Evolutionary conservation across 2,888 invertebrate species (phyloP).

Genomic region (Sesia apiformis): DNA sequence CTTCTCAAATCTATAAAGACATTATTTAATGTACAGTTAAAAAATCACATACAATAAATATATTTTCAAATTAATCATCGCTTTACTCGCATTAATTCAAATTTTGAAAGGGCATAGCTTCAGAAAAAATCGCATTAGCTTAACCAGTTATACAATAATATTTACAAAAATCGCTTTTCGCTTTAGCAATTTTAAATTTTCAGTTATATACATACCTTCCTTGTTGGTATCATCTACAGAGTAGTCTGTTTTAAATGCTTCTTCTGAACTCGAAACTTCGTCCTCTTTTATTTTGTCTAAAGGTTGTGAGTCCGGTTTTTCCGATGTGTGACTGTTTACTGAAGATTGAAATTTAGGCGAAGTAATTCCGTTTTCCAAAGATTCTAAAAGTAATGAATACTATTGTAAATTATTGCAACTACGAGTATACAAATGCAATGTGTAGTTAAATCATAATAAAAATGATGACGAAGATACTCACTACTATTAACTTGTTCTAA

Average conservation of each 20-base stretch:
- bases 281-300: conserved; percentile 76
- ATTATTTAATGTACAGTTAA: not conserved
- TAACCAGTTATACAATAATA: too few relatives aligned
- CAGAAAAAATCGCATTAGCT: too few relatives aligned
- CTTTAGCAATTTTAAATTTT: not conserved
- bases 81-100: too few relatives aligned
- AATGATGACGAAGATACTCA: conserved; percentile 21
- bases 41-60: too few relatives aligned
- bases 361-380: conserved; percentile 8
- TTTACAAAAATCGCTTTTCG: not conserved
- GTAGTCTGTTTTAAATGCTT: conserved; percentile 55
- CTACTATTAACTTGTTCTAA: conserved; percentile 19
- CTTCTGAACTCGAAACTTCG: conserved; percentile 85
- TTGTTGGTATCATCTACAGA: conserved; percentile 13
- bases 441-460: not conserved
- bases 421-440: not conserved
- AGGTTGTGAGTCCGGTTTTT: conserved; percentile 49
- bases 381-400: conserved; percentile 13
- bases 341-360: conserved; percentile 13
- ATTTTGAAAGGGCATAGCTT: too few relatives aligned
- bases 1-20: conserved; percentile 19
- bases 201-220: conserved; percentile 5
- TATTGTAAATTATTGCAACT: not conserved
- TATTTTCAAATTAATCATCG: too few relatives aligned
- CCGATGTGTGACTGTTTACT: conserved; percentile 27